Evolutionary conservation across 2,797 vertebrate species (phyloP), one percentile per base, ranked within the genome.

Genomic region (Gila robusta): DNA sequence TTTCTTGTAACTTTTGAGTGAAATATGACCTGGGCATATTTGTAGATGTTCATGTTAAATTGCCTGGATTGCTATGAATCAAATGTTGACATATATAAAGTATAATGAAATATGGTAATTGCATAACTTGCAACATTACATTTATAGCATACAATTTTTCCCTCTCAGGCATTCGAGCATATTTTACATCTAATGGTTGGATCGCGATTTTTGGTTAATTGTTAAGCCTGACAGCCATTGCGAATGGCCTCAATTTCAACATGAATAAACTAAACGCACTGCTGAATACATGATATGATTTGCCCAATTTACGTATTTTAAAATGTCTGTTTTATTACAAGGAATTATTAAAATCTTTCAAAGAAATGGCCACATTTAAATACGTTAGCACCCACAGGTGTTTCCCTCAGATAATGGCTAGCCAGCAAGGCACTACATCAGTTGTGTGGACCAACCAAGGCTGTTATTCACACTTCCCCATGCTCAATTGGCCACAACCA

Each of bases 361-460:
- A 79, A 41, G 56, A 79, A 79, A 79, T 19, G 5, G 77, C 77
- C 77, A 64, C 56, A 64, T 64, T 78, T n/a, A 56, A 56, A 59
- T 32, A 32, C 21, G 26, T 52, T 17, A n/a, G 70, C 23, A 35
- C 52, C 52, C 71, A 23, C 54, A 74, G 26, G 77, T 37, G 3
- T 44, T 79, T 44, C 7, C 54, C 14, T 44, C 14, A 41, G 56
- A 37, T 77, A 39, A 39, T 35, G 39, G 21, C 74, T 9, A 39
- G 21, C 12, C 52, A 56, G 74, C 32, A 77, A 77, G 52, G 11
- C 52, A 37, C 74, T 56, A 41, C 54, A 62, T n/a, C 32, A 37
- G 35, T 21, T 71, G 32, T 21, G 35, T 39, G 21, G 67, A 23
- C 19, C 21, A 41, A 32, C 49, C 49, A 35, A 37, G 4, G 28